phyloP scores from a whole-genome alignment of 2,888 invertebrate species.

The Ptychoptera albimana region DNA sequence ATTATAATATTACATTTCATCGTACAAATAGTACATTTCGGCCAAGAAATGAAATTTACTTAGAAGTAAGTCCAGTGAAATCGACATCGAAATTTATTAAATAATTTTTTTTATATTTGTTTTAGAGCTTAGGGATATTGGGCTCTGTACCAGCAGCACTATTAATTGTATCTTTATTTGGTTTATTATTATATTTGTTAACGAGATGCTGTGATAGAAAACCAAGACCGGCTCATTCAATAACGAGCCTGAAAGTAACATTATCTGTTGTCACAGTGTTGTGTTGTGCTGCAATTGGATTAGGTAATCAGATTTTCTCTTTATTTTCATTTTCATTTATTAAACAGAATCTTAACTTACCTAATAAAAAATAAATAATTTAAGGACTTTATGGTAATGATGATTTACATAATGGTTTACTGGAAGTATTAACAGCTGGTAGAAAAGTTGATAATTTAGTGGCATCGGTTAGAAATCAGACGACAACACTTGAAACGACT shows the following conservation, averaged over 20 bases:
- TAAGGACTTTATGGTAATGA: conserved; percentile 78
- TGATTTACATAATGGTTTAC: conserved; percentile 79
- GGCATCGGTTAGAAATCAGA: conserved; percentile 66
- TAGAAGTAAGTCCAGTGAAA: conserved; percentile 48
- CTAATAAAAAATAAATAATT: background rate
- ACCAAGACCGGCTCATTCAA: conserved; percentile 74
- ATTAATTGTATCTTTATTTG: conserved; percentile 76
- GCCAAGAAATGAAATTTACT: conserved; percentile 74
- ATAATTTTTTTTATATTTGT: background rate
- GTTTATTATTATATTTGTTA: conserved; percentile 81
- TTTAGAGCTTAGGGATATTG: conserved; percentile 80
- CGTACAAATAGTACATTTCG: conserved; percentile 84
- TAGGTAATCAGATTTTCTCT: conserved; percentile 33
- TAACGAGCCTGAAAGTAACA: conserved; percentile 70
- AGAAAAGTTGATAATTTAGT: conserved; percentile 68
- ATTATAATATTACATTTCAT: conserved; percentile 81
- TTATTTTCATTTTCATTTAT: background rate
- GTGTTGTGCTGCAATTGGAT: conserved; percentile 78
- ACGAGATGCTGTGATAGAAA: conserved; percentile 92
- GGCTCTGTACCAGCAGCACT: conserved; percentile 88
- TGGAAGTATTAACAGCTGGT: conserved; percentile 64
- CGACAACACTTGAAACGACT: conserved; percentile 57
- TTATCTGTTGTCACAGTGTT: conserved; percentile 68
- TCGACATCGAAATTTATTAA: background rate
- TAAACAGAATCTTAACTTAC: too few relatives aligned